These are phyloP conservation scores for Campylomormyrus numenius DNA, from an alignment of 2,113 vertebrate species.

Conservation along the genomic window DNA sequence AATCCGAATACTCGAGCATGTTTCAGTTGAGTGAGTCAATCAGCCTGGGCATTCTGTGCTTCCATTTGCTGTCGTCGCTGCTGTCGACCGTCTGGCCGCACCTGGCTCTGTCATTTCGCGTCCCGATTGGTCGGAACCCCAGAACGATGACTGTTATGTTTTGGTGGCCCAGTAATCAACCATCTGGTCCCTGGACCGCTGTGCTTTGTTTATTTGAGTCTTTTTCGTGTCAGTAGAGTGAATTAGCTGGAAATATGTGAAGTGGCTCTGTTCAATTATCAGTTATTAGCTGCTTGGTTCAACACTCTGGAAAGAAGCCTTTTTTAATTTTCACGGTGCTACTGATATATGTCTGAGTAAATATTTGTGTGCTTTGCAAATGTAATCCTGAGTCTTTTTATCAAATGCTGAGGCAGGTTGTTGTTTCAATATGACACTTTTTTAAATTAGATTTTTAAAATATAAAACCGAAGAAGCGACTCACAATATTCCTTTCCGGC, in stretches of 20 bases:
- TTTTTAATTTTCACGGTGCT: not conserved
- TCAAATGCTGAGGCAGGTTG: not conserved
- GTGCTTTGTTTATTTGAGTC: not conserved
- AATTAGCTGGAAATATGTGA: not conserved
- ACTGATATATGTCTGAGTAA: not conserved
- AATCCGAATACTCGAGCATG: not conserved
- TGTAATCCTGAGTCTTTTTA: not conserved
- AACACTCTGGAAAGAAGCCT: not conserved
- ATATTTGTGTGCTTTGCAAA: not conserved
- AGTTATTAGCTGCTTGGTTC: not conserved
- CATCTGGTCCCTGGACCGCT: conserved; percentile 14
- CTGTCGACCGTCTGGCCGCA: not conserved
- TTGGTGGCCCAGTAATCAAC: not conserved
- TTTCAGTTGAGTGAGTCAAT: not conserved
- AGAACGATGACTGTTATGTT: conserved; percentile 5
- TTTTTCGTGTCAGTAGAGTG: not conserved
- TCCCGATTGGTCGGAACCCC: not conserved
- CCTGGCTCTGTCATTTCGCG: not conserved
- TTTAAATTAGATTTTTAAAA: not conserved
- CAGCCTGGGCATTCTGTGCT: not conserved
- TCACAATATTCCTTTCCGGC: not conserved
- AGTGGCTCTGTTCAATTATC: not conserved
- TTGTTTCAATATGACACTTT: not conserved
- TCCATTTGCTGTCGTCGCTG: not conserved
- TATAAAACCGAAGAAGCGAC: not conserved